These are phyloP conservation scores for Betta splendens DNA, from an alignment of 2,797 vertebrate genomes.

Conservation along the genomic window DNA sequence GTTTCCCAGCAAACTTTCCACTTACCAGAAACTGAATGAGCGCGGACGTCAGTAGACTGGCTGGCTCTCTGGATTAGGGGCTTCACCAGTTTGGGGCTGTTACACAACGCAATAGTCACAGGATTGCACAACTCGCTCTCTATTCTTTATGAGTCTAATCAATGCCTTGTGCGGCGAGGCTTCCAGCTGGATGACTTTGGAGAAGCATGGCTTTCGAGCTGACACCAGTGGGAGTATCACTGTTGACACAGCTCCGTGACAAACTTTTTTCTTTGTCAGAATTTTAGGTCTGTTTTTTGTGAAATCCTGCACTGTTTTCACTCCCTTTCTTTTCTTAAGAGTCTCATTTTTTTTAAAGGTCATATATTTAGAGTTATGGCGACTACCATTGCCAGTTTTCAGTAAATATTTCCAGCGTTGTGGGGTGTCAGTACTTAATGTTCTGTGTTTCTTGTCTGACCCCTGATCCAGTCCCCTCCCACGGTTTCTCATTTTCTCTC, in stretches of 20 bases:
- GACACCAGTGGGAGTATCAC: conserved; percentile 61
- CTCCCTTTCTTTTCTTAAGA: conserved; percentile 5
- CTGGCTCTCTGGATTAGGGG: conserved; percentile 39
- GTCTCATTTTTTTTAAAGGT: conserved; percentile 14
- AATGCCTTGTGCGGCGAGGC: conserved; percentile 47
- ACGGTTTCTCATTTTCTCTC: conserved; percentile 9
- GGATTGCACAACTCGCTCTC: conserved; percentile 62
- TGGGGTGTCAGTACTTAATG: conserved; percentile 4
- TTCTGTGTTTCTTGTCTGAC: conserved; percentile 2
- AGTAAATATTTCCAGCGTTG: conserved; percentile 35
- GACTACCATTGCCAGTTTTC: neutral
- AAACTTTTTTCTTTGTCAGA: conserved; percentile 37
- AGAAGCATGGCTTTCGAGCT: conserved; percentile 35
- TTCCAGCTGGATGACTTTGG: conserved; percentile 61
- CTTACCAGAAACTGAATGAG: conserved; percentile 60
- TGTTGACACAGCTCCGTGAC: conserved; percentile 30
- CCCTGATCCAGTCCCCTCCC: neutral
- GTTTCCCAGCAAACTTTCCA: conserved; percentile 66
- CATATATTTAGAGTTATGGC: conserved; percentile 22
- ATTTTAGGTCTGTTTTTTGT: conserved; percentile 29
- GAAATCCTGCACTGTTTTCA: conserved; percentile 36
- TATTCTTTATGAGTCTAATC: conserved; percentile 48
- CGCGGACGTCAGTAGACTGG: conserved; percentile 49
- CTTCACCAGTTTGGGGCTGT: conserved; percentile 35
- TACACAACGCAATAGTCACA: conserved; percentile 54